These are phyloP conservation scores for Ischnura elegans DNA, from an alignment of 2,888 invertebrate genomes.

Conservation along the genomic window DNA sequence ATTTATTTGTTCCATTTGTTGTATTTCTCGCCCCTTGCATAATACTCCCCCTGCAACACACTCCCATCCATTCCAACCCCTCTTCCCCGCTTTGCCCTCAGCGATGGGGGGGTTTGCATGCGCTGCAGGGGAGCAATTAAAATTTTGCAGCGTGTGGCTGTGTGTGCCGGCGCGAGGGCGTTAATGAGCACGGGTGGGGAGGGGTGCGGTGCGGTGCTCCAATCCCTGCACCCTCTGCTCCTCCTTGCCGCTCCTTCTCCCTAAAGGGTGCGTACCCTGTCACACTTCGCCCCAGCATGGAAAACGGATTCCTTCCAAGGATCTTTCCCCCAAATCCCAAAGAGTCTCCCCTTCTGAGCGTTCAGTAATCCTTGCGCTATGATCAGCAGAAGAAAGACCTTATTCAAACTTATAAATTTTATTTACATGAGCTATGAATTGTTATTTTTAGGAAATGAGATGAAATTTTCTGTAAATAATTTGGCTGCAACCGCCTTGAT, in stretches of 20 bases:
- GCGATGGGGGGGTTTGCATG: background rate
- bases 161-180: conserved; percentile 19
- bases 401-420: too few relatives aligned
- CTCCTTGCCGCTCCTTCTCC: background rate
- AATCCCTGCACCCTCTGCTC: background rate
- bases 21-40: background rate
- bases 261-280: too few relatives aligned
- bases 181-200: conserved; percentile 50
- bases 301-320: background rate
- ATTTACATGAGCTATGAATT: too few relatives aligned
- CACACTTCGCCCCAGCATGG: background rate
- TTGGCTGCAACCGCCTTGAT: too few relatives aligned
- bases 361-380: too few relatives aligned
- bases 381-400: too few relatives aligned
- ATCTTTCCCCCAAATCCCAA: background rate
- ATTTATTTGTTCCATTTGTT: background rate
- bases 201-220: background rate
- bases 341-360: too few relatives aligned
- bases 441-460: too few relatives aligned
- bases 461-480: too few relatives aligned
- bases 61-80: background rate
- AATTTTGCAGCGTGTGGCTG: conserved; percentile 55
- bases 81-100: background rate
- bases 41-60: background rate
- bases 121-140: conserved; percentile 56